Percentiles rank a stretch among this genome's conserved stretches.
Evolutionary conservation across 2,888 invertebrate species (phyloP).

Genomic region (Drosophila paramelanica): DNA sequence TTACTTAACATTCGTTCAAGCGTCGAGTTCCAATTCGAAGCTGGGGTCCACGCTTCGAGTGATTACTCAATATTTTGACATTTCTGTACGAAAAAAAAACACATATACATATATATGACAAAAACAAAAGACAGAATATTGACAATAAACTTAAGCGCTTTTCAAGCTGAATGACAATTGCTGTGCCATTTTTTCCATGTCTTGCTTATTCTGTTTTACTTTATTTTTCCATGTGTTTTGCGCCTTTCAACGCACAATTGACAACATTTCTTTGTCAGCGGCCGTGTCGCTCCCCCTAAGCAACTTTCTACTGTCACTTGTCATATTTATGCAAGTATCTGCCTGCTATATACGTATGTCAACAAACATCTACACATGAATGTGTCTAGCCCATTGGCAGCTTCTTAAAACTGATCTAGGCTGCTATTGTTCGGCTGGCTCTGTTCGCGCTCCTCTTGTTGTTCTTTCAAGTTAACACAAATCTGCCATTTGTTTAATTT

Average conservation of each 20-base stretch:
- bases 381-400: conserved; percentile 48
- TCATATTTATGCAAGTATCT: conserved; percentile 57
- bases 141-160: conserved; percentile 79
- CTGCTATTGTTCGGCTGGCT: conserved; percentile 35
- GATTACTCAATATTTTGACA: conserved; percentile 81
- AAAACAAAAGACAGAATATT: conserved; percentile 64
- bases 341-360: neutral
- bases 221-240: conserved; percentile 18
- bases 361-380: neutral
- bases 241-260: conserved; percentile 61
- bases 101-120: conserved; percentile 5
- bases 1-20: conserved; percentile 69
- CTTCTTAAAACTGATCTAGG: conserved; percentile 77
- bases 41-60: conserved; percentile 55
- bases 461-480: conserved; percentile 63
- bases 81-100: conserved; percentile 50
- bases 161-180: conserved; percentile 77
- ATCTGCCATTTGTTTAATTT: conserved; percentile 65
- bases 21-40: conserved; percentile 46
- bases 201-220: conserved; percentile 19
- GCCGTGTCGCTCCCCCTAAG: conserved; percentile 47
- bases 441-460: conserved; percentile 46
- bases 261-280: conserved; percentile 56
- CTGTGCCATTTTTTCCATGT: conserved; percentile 71
- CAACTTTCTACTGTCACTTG: conserved; percentile 78